Percentiles rank a stretch among this genome's conserved stretches.
These are phyloP conservation scores for Cephus sareptanus DNA, from an alignment of 2,888 invertebrate species.

Conservation along the genomic window DNA sequence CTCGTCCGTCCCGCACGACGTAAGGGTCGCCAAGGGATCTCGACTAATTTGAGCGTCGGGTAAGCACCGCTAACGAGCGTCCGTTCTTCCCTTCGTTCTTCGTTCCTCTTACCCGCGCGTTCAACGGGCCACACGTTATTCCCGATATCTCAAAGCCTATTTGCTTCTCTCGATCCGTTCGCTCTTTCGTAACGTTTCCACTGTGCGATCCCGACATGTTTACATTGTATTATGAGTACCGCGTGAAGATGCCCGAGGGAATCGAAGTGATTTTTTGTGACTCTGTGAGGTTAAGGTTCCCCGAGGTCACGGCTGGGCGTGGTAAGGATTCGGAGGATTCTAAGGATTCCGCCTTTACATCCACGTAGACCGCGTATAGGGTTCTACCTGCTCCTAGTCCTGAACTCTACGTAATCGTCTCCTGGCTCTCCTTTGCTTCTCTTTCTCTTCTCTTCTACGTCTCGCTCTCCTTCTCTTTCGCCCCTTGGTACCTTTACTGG, in stretches of 20 bases:
- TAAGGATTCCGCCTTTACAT: conserved; percentile 24
- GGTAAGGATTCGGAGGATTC: conserved; percentile 43
- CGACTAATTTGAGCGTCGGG: conserved; percentile 23
- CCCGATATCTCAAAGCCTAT: not conserved
- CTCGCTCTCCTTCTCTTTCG: conserved; percentile 10
- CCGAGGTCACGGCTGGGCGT: conserved; percentile 60
- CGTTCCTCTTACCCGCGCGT: not conserved
- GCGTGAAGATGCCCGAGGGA: not conserved
- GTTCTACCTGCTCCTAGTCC: not conserved
- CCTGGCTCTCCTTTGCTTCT: conserved; percentile 6
- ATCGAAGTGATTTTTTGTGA: not conserved
- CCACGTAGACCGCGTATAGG: not conserved
- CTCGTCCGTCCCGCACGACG: conserved; percentile 25
- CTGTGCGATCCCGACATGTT: not conserved
- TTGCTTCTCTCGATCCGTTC: not conserved
- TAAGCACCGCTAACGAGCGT: conserved; percentile 43
- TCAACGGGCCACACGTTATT: not conserved
- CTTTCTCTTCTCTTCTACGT: conserved; percentile 16
- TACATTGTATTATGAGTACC: not conserved
- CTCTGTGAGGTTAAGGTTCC: conserved; percentile 23
- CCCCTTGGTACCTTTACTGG: conserved; percentile 8
- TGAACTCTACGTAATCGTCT: conserved; percentile 13
- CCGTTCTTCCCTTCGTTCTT: not conserved
- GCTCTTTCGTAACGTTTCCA: not conserved
- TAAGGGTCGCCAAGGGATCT: conserved; percentile 20